A percentile compares a stretch with the other conserved stretches of the same genome.
Conservation (phyloP, 1,140 invertebrate genomes). For the Drosophila arawakana region DNA sequence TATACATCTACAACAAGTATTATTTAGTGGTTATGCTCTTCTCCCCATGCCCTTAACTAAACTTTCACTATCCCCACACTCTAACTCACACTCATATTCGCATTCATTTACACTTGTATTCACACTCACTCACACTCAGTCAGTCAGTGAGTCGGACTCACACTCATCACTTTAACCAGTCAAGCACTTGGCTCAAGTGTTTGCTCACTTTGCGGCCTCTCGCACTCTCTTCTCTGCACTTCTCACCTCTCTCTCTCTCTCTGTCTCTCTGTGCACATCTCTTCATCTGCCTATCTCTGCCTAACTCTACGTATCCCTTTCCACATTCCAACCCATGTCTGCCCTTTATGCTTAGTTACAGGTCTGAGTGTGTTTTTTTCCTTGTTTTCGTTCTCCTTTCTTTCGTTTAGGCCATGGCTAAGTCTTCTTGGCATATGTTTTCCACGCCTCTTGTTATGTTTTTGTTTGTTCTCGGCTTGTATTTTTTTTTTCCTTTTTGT, state of each 20-base stretch:
- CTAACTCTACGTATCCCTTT: constrained; percentile 9
- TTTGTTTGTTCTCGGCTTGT: constrained; percentile 43
- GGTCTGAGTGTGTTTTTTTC: constrained; percentile 27
- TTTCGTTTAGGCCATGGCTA: constrained; percentile 20
- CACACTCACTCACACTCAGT: constrained; percentile 30
- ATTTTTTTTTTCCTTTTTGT: constrained; percentile 27
- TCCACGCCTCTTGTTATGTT: constrained; percentile 57
- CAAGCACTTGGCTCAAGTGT: constrained; percentile 75
- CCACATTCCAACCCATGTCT: constrained; percentile 20
- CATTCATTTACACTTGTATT: constrained; percentile 47
- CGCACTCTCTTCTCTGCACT: not conserved
- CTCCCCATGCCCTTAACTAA: constrained; percentile 54
- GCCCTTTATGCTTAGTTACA: constrained; percentile 49
- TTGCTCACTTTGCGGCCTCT: constrained; percentile 76
- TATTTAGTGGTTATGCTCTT: constrained; percentile 47
- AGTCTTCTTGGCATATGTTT: constrained; percentile 66
- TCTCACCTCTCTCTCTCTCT: not conserved
- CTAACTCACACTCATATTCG: constrained; percentile 31
- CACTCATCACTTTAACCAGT: constrained; percentile 66
- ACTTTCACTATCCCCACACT: constrained; percentile 49
- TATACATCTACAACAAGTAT: constrained; percentile 28
- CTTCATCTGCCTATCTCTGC: constrained; percentile 2
- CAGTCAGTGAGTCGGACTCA: constrained; percentile 34
- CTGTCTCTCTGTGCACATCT: not conserved
- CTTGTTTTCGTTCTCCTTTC: constrained; percentile 35